These are phyloP conservation scores for Autographa gamma DNA, from an alignment of 2,888 invertebrate species.

Conservation along the genomic window DNA sequence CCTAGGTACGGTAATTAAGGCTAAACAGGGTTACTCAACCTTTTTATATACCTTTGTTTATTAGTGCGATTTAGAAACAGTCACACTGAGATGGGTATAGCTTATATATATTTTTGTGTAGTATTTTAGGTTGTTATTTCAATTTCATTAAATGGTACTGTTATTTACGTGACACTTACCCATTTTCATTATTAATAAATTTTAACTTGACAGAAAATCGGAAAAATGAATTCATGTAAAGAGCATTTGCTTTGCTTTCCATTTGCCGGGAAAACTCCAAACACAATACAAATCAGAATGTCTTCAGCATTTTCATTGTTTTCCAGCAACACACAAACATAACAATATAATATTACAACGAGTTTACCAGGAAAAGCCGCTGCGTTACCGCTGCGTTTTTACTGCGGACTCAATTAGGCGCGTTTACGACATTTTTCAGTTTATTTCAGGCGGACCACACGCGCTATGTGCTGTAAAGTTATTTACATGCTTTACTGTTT, in stretches of 20 bases:
- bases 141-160: too few species aligned
- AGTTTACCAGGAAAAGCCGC: slow-evolving; percentile 57
- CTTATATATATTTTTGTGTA: too few species aligned
- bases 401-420: slow-evolving; percentile 57
- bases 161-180: too few species aligned
- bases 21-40: not conserved
- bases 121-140: too few species aligned
- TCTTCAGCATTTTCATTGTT: not conserved
- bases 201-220: too few species aligned
- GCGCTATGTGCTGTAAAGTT: slow-evolving; percentile 40
- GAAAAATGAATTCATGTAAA: too few species aligned
- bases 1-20: not conserved
- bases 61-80: not conserved
- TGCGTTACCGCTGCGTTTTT: slow-evolving; percentile 43
- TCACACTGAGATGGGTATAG: too few species aligned
- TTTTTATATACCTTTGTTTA: not conserved
- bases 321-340: not conserved
- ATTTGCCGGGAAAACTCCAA: too few species aligned
- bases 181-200: too few species aligned
- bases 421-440: slow-evolving; percentile 62
- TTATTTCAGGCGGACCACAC: slow-evolving; percentile 62
- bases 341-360: slow-evolving; percentile 1
- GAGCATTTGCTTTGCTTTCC: too few species aligned
- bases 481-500: slow-evolving; percentile 51
- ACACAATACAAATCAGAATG: not conserved